Evolutionary conservation across 2,888 invertebrate species (phyloP), one percentile per base, ranked within the genome.

Genomic region (Globia sparganii): DNA sequence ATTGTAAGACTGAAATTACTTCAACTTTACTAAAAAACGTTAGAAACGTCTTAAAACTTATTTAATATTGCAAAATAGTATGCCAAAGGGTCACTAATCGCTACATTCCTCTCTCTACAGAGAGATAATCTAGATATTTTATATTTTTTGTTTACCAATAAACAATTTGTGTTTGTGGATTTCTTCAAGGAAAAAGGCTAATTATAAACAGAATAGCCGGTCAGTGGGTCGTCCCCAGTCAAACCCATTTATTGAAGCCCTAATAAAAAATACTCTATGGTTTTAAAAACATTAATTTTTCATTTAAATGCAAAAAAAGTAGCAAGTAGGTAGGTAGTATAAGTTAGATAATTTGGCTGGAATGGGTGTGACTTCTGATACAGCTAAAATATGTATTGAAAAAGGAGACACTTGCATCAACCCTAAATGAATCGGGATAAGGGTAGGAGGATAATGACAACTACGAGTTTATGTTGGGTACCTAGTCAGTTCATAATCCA

Each of bases 1-100:
- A 37, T 43, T 77, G 31, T 80, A 18, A 80, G 56, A 59, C 6
- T 21, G 31, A 34, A 73, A 2, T 71, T 37, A 13, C 18, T 46
- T 6, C 6, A 34, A n/a, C 62, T 61, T 37, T 15, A n/a, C 2
- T 62, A 15, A 0, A 0, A 6, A 31, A 28, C 13, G 5, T 59
- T 43, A 43, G 1, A 28, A 67, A 61, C 31, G 15, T 28, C 31
- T 31, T n/a, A 37, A 9, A 37, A 18, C 15, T 18, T 71, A 31
- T 15, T 0, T 40, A 40, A 1, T 43, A 28, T 13, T 46, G 25
- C 25, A 58, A 65, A 64, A 13, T 25, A n/a, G 21, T 43, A 3
- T 11, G 9, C 4, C 5, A 34, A n/a, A 11, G n/a, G n/a, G 11
- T 68, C n/a, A n/a, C 6, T 37, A 56, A 56, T 68, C 4, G 21